Evolutionary conservation across 2,888 invertebrate genomes (phyloP), one percentile per base, ranked within the genome.

Genomic region (Sinohyriopsis cumingii): DNA sequence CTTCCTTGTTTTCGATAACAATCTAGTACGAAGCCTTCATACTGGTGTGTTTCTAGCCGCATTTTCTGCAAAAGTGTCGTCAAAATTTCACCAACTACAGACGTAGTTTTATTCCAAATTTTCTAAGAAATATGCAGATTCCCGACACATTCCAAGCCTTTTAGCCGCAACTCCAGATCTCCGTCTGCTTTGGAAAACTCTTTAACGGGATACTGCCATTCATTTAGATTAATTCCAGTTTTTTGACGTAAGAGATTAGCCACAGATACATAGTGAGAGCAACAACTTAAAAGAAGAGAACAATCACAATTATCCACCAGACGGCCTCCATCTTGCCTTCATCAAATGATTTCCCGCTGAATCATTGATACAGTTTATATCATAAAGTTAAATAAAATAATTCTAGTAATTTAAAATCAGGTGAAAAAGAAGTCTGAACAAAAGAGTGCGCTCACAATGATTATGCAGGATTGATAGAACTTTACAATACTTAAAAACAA

Each of bases 1-100:
- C 79, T 77, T 20, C 76, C 79, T 63, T 79, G 77, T 2, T 69
- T 71, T 3, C 77, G 64, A 45, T 71, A 76, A 4, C 61, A 59
- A n/a, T 73, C 67, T 19, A 75, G 63, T 54, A 60, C 25, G 6
- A 75, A 62, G 33, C 65, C 65, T 28, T 69, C 56, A 33, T 61
- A 75, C 4, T 61, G 55, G 6, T 28, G 25, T n/a, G 75, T 69
- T 59, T 54, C 55, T 3, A 12, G 60, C 20, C 55, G 55, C 55
- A 72, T 33, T 54, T 69, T 69, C 20, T 54, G 65, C 54, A 65
- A 19, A 6, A 75, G 20, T 5, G 65, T 15, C n/a, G 28, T 45
- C 33, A 67, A 5, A 9, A 67, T 7, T 15, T 55, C 45, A 20
- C 62, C 53, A 1, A 67, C 56, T 12, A 54, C 28, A n/a, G 28